Percentiles rank a stretch among this genome's conserved stretches.
Conservation (phyloP, 2,888 invertebrate species). For the Ophioninae sp. region DNA sequence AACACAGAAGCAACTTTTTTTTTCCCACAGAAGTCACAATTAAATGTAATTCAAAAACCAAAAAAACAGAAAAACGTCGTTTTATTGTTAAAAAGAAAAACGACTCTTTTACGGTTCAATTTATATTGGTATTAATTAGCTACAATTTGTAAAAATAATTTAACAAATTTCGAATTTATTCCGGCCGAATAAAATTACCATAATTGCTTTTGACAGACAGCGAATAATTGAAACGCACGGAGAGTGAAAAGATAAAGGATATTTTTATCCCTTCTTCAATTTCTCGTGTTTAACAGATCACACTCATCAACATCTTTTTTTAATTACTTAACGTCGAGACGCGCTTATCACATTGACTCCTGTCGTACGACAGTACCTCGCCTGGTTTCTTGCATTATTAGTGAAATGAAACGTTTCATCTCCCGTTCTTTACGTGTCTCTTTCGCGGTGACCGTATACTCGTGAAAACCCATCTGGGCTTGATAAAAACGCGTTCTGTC, state of each 20-base stretch:
- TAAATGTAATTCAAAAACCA: no score
- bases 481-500: slow-evolving; percentile 19
- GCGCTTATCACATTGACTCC: slow-evolving; percentile 13
- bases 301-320: slow-evolving; percentile 30
- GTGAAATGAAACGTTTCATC: slow-evolving; percentile 20
- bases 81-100: no score
- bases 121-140: neutral
- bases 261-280: slow-evolving; percentile 4
- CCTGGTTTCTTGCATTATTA: slow-evolving; percentile 39
- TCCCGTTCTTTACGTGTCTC: slow-evolving; percentile 1
- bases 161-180: neutral
- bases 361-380: neutral
- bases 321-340: slow-evolving; percentile 17
- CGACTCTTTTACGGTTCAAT: neutral
- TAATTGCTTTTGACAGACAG: neutral
- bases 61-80: no score
- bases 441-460: neutral
- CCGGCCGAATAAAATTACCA: neutral
- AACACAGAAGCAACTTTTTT: no score
- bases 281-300: neutral
- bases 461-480: neutral
- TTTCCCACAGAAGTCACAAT: no score
- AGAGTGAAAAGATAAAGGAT: neutral
- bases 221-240: neutral
- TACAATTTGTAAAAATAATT: neutral